Evolutionary conservation across 2,797 vertebrate species (phyloP).

Genomic region (Poecilia wingei): DNA sequence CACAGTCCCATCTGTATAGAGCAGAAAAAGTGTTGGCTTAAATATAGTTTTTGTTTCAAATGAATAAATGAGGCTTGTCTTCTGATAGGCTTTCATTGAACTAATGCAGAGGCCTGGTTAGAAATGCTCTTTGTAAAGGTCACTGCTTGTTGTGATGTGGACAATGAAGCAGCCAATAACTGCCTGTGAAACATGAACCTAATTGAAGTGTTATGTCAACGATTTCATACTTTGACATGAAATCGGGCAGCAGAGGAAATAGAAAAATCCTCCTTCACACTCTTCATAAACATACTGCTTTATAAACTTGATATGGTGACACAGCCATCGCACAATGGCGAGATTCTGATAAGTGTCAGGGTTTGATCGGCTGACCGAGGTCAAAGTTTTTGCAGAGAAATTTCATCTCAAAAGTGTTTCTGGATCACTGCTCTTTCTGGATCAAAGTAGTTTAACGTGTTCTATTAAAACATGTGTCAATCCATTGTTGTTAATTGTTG

Average conservation of each 20-base stretch:
- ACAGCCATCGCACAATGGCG: background rate
- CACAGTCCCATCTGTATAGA: background rate
- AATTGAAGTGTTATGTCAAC: constrained; percentile 49
- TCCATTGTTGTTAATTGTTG: no score
- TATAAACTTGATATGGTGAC: background rate
- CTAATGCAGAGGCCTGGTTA: constrained; percentile 19
- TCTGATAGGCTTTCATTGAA: constrained; percentile 31
- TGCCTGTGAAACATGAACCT: constrained; percentile 47
- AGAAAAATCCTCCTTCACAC: background rate
- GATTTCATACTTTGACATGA: constrained; percentile 34
- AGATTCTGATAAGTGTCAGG: background rate
- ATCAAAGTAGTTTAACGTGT: background rate
- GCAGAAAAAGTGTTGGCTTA: background rate
- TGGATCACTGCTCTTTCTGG: background rate
- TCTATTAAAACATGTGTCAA: background rate
- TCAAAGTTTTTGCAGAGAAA: background rate
- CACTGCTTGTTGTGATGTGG: constrained; percentile 56
- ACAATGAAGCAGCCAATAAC: constrained; percentile 68
- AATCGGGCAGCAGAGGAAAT: constrained; percentile 22
- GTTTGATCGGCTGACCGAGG: background rate
- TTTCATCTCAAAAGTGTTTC: background rate
- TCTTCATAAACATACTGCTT: background rate
- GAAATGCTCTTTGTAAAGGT: constrained; percentile 72
- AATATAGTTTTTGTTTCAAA: background rate
- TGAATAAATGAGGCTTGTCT: constrained; percentile 12